Base-by-base conservation (phyloP, 2,888 invertebrate species). In the Dryobotodes eremita region DNA sequence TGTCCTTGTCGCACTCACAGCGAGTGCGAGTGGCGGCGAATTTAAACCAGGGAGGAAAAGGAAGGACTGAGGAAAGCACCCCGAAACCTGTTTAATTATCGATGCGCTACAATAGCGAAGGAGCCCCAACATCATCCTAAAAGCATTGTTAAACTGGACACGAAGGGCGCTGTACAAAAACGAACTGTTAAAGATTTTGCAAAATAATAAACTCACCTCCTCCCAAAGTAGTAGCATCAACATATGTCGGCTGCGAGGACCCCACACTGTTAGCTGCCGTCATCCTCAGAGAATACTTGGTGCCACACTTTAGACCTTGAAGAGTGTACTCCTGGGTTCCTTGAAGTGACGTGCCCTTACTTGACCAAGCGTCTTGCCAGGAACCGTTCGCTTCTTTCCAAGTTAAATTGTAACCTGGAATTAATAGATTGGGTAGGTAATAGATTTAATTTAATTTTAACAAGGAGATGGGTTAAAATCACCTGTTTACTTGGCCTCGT, bases 261-360 rank as follows among this genome's bases (percentile, higher is more conserved):
- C 99, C 99, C 2, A 99, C 98, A 81, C 97, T 97, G 93, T 99
- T 99, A 77, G 98, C 97, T 0, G 99, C 98, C 2, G 98, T 98
- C 94, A 99, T 97, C 89, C 98, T 97, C 83, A 99, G 97, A 69
- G 98, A 97, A 91, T 99, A 99, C 80, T 97, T 97, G 13, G 98
- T 98, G 31, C 99, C 99, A 93, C 99, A 99, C 90, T 98, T 98
- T 53, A 99, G 95, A 2, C 98, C 98, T 75, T 98, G 97, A 23
- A 99, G 83, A 0, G 97, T 89, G 97, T 98, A 97, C 96, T 95
- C 98, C 97, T 90, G 93, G 0, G 86, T 86, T 94, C 98, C 97
- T 93, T 96, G 95, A 81, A 94, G 82, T 92, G 97, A 86, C 0
- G 97, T 97, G 0, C 98, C 98, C 36, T 98, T 98, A 86, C 97